phyloP scores from a whole-genome alignment of 2,113 vertebrate species.

The Mellivora capensis region DNA sequence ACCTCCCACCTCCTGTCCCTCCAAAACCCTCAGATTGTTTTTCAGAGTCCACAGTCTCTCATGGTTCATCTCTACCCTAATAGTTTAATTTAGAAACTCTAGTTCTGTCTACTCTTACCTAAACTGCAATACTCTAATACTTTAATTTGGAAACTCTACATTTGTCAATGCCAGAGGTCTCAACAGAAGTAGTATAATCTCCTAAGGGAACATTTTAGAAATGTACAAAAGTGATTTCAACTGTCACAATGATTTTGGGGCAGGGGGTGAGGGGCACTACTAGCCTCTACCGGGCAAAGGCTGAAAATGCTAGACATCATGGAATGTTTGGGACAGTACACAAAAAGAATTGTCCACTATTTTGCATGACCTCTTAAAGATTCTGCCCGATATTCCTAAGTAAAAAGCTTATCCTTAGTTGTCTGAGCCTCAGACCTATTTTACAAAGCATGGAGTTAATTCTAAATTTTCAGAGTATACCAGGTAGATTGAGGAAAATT shows the following conservation, averaged over 20 bases:
- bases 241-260: not conserved
- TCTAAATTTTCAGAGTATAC: not conserved
- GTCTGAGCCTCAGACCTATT: not conserved
- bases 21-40: no score
- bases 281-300: not conserved
- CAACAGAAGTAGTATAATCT: not conserved
- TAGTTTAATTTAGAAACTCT: not conserved
- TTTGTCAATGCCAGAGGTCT: not conserved
- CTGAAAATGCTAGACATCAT: not conserved
- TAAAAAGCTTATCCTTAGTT: slow-evolving; percentile 1
- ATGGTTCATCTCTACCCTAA: not conserved
- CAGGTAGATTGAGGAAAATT: not conserved
- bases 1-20: no score
- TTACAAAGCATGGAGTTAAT: not conserved
- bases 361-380: not conserved
- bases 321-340: not conserved
- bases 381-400: not conserved
- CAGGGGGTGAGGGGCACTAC: not conserved
- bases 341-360: not conserved
- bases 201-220: not conserved
- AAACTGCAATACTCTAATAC: not conserved
- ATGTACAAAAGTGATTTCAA: not conserved
- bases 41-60: no score
- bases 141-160: not conserved
- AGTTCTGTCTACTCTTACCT: not conserved